These are phyloP conservation scores for Phalacrocorax brasilianus DNA, from an alignment of 2,113 vertebrate genomes.

Conservation along the genomic window DNA sequence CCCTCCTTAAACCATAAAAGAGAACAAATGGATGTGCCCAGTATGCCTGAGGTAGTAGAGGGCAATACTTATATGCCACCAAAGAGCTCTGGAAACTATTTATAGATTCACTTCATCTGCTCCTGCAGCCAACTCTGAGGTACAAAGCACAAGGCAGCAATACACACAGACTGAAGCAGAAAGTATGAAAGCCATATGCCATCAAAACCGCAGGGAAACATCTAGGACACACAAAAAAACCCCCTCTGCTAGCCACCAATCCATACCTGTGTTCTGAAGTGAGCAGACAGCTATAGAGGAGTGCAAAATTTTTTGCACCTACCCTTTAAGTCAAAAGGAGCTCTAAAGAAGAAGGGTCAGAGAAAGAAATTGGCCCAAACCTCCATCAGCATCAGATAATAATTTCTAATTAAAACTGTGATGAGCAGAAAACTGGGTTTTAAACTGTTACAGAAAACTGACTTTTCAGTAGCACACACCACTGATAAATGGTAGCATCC, in stretches of 20 bases:
- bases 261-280: neutral
- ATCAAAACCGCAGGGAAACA: neutral
- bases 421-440: neutral
- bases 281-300: neutral
- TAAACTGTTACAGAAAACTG: neutral
- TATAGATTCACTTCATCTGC: neutral
- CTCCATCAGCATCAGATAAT: neutral
- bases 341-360: neutral
- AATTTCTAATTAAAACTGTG: neutral
- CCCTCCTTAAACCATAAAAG: neutral
- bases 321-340: neutral
- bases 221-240: neutral
- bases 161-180: neutral
- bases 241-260: neutral
- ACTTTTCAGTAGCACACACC: neutral
- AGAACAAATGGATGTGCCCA: neutral
- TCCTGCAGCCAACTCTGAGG: neutral
- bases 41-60: neutral
- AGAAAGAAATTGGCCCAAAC: neutral
- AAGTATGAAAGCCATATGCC: neutral
- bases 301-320: neutral
- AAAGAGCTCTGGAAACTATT: conserved; percentile 14
- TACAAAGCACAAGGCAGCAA: neutral
- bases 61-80: neutral
- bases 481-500: neutral